These are phyloP conservation scores for Harpagoxenus sublaevis DNA, from an alignment of 2,888 invertebrate genomes.

Conservation along the genomic window DNA sequence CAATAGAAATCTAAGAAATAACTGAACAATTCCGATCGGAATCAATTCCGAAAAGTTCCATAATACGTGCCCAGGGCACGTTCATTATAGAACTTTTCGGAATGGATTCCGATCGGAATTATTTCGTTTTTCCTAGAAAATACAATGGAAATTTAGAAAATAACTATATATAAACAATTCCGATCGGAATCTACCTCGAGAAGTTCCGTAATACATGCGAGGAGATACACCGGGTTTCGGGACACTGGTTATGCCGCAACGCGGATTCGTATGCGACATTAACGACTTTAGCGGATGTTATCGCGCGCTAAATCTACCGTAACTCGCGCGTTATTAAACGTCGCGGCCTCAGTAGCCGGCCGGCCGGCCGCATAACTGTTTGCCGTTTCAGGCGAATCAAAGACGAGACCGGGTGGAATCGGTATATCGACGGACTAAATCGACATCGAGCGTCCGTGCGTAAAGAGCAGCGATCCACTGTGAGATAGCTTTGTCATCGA, in stretches of 20 bases:
- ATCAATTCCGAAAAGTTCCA: too few species aligned
- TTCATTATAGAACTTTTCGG: too few species aligned
- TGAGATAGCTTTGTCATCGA: background rate
- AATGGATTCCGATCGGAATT: too few species aligned
- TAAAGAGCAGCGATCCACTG: slow-evolving; percentile 19
- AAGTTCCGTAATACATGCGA: background rate
- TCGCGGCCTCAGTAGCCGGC: slow-evolving; percentile 44
- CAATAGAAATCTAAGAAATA: too few species aligned
- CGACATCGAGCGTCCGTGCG: slow-evolving; percentile 15
- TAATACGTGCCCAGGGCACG: too few species aligned
- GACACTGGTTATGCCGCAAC: background rate
- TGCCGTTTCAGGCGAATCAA: slow-evolving; percentile 45
- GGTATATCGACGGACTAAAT: slow-evolving; percentile 47
- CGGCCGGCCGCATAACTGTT: slow-evolving; percentile 49
- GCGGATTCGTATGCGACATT: slow-evolving; percentile 21
- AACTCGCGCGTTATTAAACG: slow-evolving; percentile 54
- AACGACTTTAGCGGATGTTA: slow-evolving; percentile 51
- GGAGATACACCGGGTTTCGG: background rate
- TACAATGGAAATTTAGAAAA: too few species aligned
- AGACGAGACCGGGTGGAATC: slow-evolving; percentile 34
- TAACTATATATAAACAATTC: too few species aligned
- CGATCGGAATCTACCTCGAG: too few species aligned
- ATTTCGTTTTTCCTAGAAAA: too few species aligned
- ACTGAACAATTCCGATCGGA: too few species aligned
- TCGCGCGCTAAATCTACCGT: slow-evolving; percentile 65